These are phyloP conservation scores for Meiosimyza platycephala DNA, from an alignment of 2,888 invertebrate species.

Conservation along the genomic window DNA sequence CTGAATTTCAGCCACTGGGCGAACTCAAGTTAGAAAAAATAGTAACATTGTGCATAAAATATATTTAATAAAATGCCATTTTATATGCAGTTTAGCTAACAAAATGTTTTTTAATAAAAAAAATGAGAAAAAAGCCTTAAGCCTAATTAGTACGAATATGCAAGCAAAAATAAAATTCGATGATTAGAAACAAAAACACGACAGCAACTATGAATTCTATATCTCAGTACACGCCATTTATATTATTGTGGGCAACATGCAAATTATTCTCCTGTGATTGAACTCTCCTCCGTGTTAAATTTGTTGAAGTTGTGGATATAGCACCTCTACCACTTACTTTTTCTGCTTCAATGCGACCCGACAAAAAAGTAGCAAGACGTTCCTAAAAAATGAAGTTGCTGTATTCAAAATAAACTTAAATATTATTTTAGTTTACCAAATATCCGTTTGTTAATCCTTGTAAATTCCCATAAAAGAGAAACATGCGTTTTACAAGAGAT, in stretches of 20 bases:
- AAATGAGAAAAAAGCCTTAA: not conserved
- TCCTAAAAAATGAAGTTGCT: slow-evolving; percentile 67
- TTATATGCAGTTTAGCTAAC: too few relatives aligned
- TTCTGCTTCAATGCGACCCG: slow-evolving; percentile 75
- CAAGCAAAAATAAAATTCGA: slow-evolving; percentile 59
- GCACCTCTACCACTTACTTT: slow-evolving; percentile 68
- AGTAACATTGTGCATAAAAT: too few relatives aligned
- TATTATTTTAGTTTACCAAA: slow-evolving; percentile 51
- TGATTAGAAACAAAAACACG: slow-evolving; percentile 61
- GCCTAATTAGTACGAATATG: slow-evolving; percentile 53
- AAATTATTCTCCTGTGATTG: slow-evolving; percentile 59
- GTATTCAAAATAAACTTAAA: not conserved
- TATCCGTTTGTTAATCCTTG: slow-evolving; percentile 59
- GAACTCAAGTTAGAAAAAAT: too few relatives aligned
- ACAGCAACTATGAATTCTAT: slow-evolving; percentile 58
- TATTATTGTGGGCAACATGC: slow-evolving; percentile 62
- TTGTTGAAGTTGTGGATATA: slow-evolving; percentile 57
- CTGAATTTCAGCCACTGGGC: too few relatives aligned
- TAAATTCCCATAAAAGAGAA: slow-evolving; percentile 58
- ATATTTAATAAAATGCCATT: too few relatives aligned
- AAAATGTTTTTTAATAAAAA: too few relatives aligned
- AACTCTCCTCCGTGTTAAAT: slow-evolving; percentile 64
- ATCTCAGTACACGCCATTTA: slow-evolving; percentile 67
- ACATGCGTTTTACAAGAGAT: slow-evolving; percentile 57
- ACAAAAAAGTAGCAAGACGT: slow-evolving; percentile 74